Evolutionary conservation across 2,113 vertebrate genomes (phyloP).

Genomic region (Pedionomus torquatus): DNA sequence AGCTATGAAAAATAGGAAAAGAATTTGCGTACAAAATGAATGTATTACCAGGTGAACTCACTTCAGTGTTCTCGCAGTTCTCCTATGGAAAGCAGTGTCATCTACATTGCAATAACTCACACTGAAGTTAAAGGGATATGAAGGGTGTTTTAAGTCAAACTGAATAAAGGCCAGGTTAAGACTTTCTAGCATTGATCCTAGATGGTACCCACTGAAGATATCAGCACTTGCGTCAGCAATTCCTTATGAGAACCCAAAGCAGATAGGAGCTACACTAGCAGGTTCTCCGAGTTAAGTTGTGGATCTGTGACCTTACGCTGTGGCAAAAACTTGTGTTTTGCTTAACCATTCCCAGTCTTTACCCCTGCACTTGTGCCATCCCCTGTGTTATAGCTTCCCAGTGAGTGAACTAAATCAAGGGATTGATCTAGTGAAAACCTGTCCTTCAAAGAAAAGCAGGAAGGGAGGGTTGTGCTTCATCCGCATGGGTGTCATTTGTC

Average conservation of each 20-base stretch:
- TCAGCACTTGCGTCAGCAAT: neutral
- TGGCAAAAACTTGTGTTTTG: neutral
- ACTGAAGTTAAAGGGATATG: neutral
- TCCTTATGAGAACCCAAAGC: neutral
- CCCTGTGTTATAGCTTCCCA: neutral
- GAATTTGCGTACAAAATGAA: neutral
- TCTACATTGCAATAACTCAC: neutral
- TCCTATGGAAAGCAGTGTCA: rapidly evolving
- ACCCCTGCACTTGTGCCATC: neutral
- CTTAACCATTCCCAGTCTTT: neutral
- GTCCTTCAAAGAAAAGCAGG: neutral
- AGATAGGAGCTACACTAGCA: neutral
- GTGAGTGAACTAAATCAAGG: neutral
- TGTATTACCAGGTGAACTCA: neutral
- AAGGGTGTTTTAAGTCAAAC: neutral
- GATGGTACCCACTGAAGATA: neutral
- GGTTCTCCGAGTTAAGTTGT: neutral
- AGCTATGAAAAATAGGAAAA: neutral
- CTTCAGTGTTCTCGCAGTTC: neutral
- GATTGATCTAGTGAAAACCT: neutral
- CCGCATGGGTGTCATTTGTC: rapidly evolving
- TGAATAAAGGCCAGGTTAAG: neutral
- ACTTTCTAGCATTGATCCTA: neutral
- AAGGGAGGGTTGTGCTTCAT: neutral
- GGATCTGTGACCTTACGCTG: rapidly evolving